These are phyloP conservation scores for Irena cyanogastra DNA, from an alignment of 2,113 vertebrate species.

Conservation along the genomic window DNA sequence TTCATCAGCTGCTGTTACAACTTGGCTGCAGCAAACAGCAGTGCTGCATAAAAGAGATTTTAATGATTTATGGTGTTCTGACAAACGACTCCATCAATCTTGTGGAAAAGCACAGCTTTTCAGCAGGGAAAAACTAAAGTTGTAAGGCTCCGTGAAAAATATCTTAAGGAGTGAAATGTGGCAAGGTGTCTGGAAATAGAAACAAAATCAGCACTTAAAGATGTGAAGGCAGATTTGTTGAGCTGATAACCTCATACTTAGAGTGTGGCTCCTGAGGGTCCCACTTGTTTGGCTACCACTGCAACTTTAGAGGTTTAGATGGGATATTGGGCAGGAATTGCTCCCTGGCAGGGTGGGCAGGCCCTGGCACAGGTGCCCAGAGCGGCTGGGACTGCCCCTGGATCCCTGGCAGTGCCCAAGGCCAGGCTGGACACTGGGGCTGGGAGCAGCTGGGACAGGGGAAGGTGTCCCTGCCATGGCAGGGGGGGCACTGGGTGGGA, in stretches of 20 bases:
- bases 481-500: accelerated
- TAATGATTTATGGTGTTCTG: constrained; percentile 18
- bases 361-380: neutral
- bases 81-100: neutral
- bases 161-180: neutral
- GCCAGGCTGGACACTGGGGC: neutral
- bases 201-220: neutral
- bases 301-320: neutral
- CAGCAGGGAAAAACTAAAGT: neutral
- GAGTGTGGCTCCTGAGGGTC: neutral
- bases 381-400: neutral
- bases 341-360: neutral
- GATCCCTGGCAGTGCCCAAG: neutral
- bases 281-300: neutral
- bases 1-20: neutral
- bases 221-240: neutral
- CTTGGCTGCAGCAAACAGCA: neutral
- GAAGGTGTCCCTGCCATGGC: neutral
- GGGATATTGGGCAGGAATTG: accelerated
- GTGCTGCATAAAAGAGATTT: neutral
- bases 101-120: neutral
- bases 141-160: neutral
- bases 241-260: neutral
- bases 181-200: neutral
- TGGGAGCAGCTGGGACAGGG: neutral